A percentile compares a stretch with the other conserved stretches of the same genome.
Evolutionary conservation across 1,140 invertebrate genomes (phyloP).

Genomic region (Pteromalus puparum): DNA sequence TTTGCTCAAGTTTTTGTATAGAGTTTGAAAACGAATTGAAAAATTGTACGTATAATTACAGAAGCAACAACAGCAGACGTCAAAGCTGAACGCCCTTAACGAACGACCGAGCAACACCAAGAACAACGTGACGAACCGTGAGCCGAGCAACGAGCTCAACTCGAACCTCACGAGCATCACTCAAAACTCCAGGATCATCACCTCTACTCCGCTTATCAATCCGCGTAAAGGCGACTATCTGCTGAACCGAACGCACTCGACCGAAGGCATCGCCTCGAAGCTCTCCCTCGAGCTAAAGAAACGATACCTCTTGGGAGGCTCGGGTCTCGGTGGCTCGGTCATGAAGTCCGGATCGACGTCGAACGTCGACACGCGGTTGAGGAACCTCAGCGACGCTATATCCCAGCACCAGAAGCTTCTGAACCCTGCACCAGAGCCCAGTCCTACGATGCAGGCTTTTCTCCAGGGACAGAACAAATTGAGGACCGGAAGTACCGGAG

Average conservation of each 20-base stretch:
- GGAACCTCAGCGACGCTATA: constrained; percentile 88
- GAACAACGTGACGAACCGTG: neutral
- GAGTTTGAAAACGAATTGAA: too few relatives aligned
- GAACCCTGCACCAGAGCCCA: constrained; percentile 86
- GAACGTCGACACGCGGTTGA: constrained; percentile 88
- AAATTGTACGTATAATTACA: constrained; percentile 26
- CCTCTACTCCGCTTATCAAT: constrained; percentile 70
- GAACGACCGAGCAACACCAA: neutral
- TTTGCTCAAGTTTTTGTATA: neutral
- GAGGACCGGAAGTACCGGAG: constrained; percentile 43
- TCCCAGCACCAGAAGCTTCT: constrained; percentile 92
- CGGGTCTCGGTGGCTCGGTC: constrained; percentile 78
- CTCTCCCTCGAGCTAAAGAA: constrained; percentile 90
- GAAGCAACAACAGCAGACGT: constrained; percentile 61
- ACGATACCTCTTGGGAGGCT: constrained; percentile 85
- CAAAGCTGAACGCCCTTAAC: constrained; percentile 72
- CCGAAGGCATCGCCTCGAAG: constrained; percentile 90
- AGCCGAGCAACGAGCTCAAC: neutral
- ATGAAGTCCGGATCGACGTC: constrained; percentile 90
- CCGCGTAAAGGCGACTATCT: constrained; percentile 83
- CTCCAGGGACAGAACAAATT: constrained; percentile 76
- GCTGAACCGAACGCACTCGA: constrained; percentile 87
- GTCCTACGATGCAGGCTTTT: constrained; percentile 85
- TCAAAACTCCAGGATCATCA: neutral
- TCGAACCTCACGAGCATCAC: neutral